Evolutionary conservation across 1,140 invertebrate genomes (phyloP).

Genomic region (Neomicropteryx cornuta): DNA sequence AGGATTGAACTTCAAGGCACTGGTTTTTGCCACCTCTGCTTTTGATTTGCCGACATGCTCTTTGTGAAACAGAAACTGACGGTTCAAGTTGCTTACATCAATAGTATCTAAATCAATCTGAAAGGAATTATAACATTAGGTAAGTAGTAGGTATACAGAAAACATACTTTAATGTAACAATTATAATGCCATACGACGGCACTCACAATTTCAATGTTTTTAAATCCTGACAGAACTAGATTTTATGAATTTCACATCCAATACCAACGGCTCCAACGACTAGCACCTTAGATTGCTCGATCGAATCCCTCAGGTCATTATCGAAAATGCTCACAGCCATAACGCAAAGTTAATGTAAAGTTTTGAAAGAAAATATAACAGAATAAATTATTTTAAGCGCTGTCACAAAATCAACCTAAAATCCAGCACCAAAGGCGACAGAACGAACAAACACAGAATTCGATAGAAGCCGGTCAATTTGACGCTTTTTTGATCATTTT

Average conservation of each 20-base stretch:
- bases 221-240: constrained; percentile 89
- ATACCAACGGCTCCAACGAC: constrained; percentile 98
- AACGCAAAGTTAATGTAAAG: too few species aligned
- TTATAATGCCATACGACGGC: neutral
- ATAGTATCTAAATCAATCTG: constrained; percentile 99
- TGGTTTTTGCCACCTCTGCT: constrained; percentile 76
- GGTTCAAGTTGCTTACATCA: constrained; percentile 97
- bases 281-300: constrained; percentile 49
- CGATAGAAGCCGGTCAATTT: too few species aligned
- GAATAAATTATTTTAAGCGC: too few species aligned
- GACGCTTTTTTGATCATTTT: too few species aligned
- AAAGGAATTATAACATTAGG: constrained; percentile 20
- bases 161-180: neutral
- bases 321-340: too few species aligned
- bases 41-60: constrained; percentile 98
- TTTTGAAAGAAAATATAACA: too few species aligned
- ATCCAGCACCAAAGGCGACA: too few species aligned
- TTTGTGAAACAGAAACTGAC: constrained; percentile 96
- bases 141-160: neutral
- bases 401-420: too few species aligned
- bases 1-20: constrained; percentile 80
- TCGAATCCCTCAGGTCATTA: constrained; percentile 42
- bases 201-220: constrained; percentile 89
- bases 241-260: constrained; percentile 97
- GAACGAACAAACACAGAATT: too few species aligned